Evolutionary conservation across 2,113 vertebrate genomes (phyloP).

Genomic region (Vulpes lagopus): DNA sequence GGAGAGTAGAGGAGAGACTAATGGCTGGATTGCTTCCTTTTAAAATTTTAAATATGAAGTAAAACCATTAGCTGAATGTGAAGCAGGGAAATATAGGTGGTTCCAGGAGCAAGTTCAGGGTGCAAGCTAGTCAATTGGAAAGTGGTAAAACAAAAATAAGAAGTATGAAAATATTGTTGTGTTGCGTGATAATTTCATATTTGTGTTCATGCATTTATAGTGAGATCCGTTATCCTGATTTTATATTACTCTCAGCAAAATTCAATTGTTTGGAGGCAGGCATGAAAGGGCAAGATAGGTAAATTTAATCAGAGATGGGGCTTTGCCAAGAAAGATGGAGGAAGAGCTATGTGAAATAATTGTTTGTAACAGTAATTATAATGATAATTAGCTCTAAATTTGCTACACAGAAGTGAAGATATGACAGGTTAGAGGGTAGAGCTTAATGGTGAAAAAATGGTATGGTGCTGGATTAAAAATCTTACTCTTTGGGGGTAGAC

Average conservation of each 20-base stretch:
- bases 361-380: conserved; percentile 2
- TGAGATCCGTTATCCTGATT: neutral
- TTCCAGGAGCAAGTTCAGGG: neutral
- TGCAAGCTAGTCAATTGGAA: neutral
- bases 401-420: neutral
- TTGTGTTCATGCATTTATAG: neutral
- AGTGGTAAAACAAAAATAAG: neutral
- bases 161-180: neutral
- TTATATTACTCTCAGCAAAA: neutral
- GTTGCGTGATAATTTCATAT: neutral
- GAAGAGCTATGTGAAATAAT: neutral
- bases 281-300: neutral
- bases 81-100: neutral
- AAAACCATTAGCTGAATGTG: neutral
- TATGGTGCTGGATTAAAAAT: neutral
- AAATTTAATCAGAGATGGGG: neutral
- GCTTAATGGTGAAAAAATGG: neutral
- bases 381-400: conserved; percentile 14
- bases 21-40: neutral
- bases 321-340: neutral
- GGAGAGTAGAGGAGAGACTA: neutral
- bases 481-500: neutral
- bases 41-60: neutral
- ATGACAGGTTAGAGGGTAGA: neutral
- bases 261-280: neutral